phyloP scores from a whole-genome alignment of 2,888 invertebrate species.

The Archips crataeganus region DNA sequence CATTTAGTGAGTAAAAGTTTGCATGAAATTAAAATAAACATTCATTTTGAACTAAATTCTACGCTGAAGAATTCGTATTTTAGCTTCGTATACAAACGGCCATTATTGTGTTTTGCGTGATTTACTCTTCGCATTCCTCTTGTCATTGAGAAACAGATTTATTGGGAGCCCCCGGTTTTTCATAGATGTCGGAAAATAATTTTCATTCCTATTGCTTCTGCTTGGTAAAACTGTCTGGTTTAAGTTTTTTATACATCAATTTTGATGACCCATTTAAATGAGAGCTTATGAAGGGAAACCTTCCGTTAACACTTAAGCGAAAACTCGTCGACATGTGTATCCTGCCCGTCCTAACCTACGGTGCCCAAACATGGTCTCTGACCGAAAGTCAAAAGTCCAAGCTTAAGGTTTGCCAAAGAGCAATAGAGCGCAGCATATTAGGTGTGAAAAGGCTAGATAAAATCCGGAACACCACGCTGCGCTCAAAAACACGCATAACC shows the following conservation, averaged over 20 bases:
- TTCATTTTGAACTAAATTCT: constrained; percentile 4
- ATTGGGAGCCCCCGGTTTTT: constrained; percentile 21
- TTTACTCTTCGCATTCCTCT: constrained; percentile 39
- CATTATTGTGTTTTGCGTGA: constrained; percentile 38
- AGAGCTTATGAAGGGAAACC: too few species aligned
- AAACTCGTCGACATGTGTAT: too few species aligned
- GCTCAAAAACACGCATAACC: too few species aligned
- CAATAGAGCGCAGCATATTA: too few species aligned
- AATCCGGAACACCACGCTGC: too few species aligned
- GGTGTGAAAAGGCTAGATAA: too few species aligned
- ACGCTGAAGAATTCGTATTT: constrained; percentile 21
- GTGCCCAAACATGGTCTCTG: too few species aligned
- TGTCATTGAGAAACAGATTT: constrained; percentile 38
- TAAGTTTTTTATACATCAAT: not conserved
- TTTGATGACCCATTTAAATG: too few species aligned
- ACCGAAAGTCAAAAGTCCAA: too few species aligned
- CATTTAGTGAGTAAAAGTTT: not conserved
- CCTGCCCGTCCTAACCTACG: too few species aligned
- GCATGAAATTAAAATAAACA: not conserved
- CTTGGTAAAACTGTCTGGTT: constrained; percentile 7
- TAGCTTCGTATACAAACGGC: constrained; percentile 29
- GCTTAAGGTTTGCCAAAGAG: too few species aligned
- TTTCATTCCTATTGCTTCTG: constrained; percentile 23
- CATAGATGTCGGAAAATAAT: constrained; percentile 19
- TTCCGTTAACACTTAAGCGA: too few species aligned